Evolutionary conservation across 2,888 invertebrate species (phyloP).

Genomic region (Lagria hirta): DNA sequence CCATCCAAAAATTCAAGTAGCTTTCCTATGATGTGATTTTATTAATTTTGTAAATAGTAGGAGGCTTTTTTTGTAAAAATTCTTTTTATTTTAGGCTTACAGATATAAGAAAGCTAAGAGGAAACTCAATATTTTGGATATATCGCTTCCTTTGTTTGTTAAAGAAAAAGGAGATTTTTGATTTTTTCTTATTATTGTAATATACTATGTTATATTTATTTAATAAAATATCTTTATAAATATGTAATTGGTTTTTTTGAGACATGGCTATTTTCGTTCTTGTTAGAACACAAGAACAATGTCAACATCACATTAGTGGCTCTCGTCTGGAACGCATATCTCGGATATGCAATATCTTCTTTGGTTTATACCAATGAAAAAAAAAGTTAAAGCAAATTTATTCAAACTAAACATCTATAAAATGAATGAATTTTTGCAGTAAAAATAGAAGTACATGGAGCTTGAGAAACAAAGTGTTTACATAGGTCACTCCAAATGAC

Average conservation of each 20-base stretch:
- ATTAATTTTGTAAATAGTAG: slow-evolving; percentile 23
- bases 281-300: not conserved
- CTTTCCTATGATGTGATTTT: slow-evolving; percentile 22
- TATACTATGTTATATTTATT: slow-evolving; percentile 23
- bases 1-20: slow-evolving; percentile 38
- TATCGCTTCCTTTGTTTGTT: slow-evolving; percentile 37
- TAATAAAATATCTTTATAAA: slow-evolving; percentile 24
- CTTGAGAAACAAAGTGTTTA: too few relatives aligned
- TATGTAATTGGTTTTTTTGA: too few relatives aligned
- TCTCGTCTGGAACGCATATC: too few relatives aligned
- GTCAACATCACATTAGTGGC: not conserved
- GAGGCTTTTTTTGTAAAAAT: slow-evolving; percentile 11
- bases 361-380: too few relatives aligned
- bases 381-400: too few relatives aligned
- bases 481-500: too few relatives aligned
- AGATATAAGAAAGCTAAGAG: slow-evolving; percentile 48
- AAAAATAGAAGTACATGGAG: too few relatives aligned
- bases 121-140: slow-evolving; percentile 42
- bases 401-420: too few relatives aligned
- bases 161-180: slow-evolving; percentile 32
- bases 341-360: too few relatives aligned
- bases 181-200: slow-evolving; percentile 22
- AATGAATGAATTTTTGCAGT: too few relatives aligned
- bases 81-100: slow-evolving; percentile 44
- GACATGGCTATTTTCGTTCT: not conserved